These are phyloP conservation scores for Luperina nickerlii DNA, from an alignment of 2,888 invertebrate genomes.

Conservation along the genomic window DNA sequence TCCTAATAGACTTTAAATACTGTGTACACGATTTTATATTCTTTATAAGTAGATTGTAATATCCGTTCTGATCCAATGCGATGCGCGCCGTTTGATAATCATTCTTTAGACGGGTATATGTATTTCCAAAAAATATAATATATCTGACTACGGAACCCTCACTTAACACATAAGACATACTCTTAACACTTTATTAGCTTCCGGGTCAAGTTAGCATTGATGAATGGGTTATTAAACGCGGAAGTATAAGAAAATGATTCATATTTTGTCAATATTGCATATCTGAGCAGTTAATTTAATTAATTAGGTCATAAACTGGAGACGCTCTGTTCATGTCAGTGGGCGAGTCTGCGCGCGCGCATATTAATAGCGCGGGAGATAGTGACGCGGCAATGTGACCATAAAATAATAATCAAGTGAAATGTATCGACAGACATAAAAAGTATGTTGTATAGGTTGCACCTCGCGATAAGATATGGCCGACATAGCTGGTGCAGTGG, in stretches of 20 bases:
- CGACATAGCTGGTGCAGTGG: neutral
- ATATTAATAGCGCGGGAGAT: slow-evolving; percentile 63
- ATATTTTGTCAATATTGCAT: slow-evolving; percentile 50
- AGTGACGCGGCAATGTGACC: slow-evolving; percentile 55
- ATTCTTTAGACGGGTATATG: neutral
- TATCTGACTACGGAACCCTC: neutral
- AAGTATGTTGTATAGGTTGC: slow-evolving; percentile 27
- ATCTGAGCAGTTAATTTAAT: slow-evolving; percentile 45
- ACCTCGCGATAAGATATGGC: slow-evolving; percentile 32
- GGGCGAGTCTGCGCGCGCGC: slow-evolving; percentile 62
- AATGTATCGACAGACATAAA: slow-evolving; percentile 16
- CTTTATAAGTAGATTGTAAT: no score
- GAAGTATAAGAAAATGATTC: slow-evolving; percentile 29
- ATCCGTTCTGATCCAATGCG: no score
- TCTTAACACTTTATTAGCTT: neutral
- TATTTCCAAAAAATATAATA: neutral
- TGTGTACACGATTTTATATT: no score
- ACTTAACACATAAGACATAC: neutral
- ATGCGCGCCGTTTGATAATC: no score
- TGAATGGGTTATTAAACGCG: slow-evolving; percentile 16
- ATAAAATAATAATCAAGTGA: slow-evolving; percentile 42
- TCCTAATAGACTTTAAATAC: neutral
- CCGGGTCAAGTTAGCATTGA: neutral
- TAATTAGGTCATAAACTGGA: slow-evolving; percentile 62
- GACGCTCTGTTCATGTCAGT: slow-evolving; percentile 37